Evolutionary conservation across 1,140 invertebrate species (phyloP).

Genomic region (Drosophila malerkotliana): DNA sequence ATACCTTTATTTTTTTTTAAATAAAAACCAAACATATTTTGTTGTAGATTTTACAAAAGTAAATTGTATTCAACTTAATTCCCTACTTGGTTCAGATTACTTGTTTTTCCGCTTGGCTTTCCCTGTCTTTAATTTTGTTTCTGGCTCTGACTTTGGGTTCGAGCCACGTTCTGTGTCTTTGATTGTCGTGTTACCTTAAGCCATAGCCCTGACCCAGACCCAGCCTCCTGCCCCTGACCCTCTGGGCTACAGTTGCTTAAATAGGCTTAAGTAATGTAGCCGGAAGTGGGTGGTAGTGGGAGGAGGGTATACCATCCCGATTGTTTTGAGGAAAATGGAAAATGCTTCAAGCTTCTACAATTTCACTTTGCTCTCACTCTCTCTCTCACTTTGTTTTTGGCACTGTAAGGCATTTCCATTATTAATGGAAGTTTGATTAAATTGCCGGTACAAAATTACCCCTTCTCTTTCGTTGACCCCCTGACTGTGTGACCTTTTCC

Average conservation of each 20-base stretch:
- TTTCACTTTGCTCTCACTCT: constrained; percentile 38
- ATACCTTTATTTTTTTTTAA: too few species aligned
- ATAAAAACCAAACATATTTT: too few species aligned
- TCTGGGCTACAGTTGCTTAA: constrained; percentile 45
- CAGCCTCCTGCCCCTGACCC: not conserved
- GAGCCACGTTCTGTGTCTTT: constrained; percentile 44
- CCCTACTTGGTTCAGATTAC: constrained; percentile 1
- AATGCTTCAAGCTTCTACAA: constrained; percentile 27
- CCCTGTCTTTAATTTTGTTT: constrained; percentile 47
- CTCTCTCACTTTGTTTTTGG: constrained; percentile 18
- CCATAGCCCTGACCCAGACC: not conserved
- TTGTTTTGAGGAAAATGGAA: constrained; percentile 10
- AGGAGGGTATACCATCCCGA: too few species aligned
- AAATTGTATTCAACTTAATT: not conserved
- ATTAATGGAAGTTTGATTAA: constrained; percentile 81
- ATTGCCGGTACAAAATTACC: constrained; percentile 41
- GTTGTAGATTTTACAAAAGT: too few species aligned
- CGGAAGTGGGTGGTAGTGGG: not conserved
- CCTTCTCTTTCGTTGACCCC: not conserved
- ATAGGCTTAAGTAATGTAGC: constrained; percentile 70
- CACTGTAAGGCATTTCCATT: constrained; percentile 58
- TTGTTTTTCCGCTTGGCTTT: constrained; percentile 32
- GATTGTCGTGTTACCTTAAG: constrained; percentile 60
- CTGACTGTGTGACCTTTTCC: not conserved
- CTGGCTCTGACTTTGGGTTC: constrained; percentile 36